Evolutionary conservation across 2,113 vertebrate species (phyloP).

Genomic region (Xyliphius kryptos): DNA sequence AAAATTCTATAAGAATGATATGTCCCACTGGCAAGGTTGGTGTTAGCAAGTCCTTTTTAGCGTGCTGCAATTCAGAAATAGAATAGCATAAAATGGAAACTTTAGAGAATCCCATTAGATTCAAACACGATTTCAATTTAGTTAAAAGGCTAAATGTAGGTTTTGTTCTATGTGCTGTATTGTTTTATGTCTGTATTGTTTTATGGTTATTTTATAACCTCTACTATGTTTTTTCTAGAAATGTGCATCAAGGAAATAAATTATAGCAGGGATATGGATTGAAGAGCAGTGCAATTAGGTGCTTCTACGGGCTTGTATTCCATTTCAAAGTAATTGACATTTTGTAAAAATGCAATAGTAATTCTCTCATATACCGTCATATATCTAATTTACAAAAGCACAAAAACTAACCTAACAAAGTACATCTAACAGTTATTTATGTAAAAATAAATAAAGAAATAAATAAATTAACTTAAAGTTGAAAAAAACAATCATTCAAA

Average conservation of each 20-base stretch:
- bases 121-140: conserved; percentile 19
- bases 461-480: too few species aligned
- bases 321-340: too few species aligned
- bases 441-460: too few species aligned
- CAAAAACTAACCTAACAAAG: too few species aligned
- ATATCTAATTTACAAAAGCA: too few species aligned
- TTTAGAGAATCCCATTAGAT: conserved; percentile 9
- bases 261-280: conserved; percentile 13
- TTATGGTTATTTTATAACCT: conserved; percentile 57
- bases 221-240: conserved; percentile 59
- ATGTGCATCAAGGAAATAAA: conserved; percentile 21
- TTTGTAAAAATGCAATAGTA: too few species aligned
- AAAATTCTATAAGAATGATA: conserved; percentile 29
- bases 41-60: conserved; percentile 29
- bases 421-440: too few species aligned
- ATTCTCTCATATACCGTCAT: too few species aligned
- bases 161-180: conserved; percentile 50
- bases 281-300: conserved; percentile 9
- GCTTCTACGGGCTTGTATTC: not conserved
- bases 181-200: conserved; percentile 61
- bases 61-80: conserved; percentile 3
- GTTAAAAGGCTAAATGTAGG: conserved; percentile 29
- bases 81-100: conserved; percentile 36
- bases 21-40: conserved; percentile 41
- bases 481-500: too few species aligned